Base-by-base conservation (phyloP, 2,888 invertebrate genomes). In the Diplazon laetatorius region DNA sequence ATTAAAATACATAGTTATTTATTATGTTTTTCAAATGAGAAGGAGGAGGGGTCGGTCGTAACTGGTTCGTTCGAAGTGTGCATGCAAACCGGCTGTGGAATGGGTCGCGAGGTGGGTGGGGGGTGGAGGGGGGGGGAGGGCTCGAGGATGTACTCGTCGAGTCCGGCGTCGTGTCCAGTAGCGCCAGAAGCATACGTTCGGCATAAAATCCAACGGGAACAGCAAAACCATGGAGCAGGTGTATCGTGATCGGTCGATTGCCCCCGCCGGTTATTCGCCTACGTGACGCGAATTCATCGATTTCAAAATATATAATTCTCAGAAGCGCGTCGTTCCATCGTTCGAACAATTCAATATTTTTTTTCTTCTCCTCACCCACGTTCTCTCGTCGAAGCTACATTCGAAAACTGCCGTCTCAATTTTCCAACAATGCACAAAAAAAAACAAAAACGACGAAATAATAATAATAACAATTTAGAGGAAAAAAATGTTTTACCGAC, bases 271-370 rank as follows among this genome's bases (percentile, higher is more conserved):
- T 76, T 46, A 2, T 30, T 6, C 4, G 4, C 75, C 71, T 84
- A 87, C 88, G 88, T 88, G 88, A 86, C 80, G 81, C 80, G 87
- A 87, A 87, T 87, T 86, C 80, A 78, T 77, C 80, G 82, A 81
- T 83, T 72, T 77, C 62, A n/a, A n/a, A n/a, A n/a, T n/a, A n/a
- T 59, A 25, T 52, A 60, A 60, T 82, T 83, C 82, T 69, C 75
- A 71, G 82, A 81, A 82, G 63, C 35, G 68, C 37, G 20, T 16
- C 22, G 52, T 57, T 70, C 35, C 69, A 65, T 66, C 20, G 72
- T 37, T 42, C 22, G 63, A 63, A 74, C 78, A 70, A 70, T 78
- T 78, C 74, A 74, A 78, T 74, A 62, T 78, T 66, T 35, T 59
- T 60, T 37, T 44, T 9, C 16, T 46, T 35, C 9, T n/a, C n/a